A percentile compares a stretch with the other conserved stretches of the same genome.
These are phyloP conservation scores for Ophioninae sp. DNA, from an alignment of 2,888 invertebrate species.

Conservation along the genomic window DNA sequence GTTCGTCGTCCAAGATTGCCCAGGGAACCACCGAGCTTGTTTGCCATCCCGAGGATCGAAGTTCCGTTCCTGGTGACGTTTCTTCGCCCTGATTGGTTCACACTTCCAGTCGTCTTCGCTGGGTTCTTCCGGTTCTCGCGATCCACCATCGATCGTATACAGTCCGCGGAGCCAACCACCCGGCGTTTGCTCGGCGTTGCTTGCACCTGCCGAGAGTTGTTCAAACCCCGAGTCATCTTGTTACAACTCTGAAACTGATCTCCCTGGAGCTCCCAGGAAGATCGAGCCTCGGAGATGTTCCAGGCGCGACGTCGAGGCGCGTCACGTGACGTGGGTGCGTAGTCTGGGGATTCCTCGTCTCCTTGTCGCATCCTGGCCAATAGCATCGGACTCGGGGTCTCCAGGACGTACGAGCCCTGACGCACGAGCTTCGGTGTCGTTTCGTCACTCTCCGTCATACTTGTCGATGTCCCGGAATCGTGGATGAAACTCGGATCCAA, in stretches of 20 bases:
- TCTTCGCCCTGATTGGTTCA: not conserved
- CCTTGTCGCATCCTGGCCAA: slow-evolving; percentile 83
- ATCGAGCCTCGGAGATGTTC: slow-evolving; percentile 72
- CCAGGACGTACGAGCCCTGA: slow-evolving; percentile 90
- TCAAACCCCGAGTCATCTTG: slow-evolving; percentile 41
- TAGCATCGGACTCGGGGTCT: slow-evolving; percentile 89
- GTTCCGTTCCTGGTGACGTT: not conserved
- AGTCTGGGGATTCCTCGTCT: slow-evolving; percentile 76
- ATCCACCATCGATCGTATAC: slow-evolving; percentile 72
- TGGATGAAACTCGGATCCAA: not conserved
- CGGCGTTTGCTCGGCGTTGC: slow-evolving; percentile 62
- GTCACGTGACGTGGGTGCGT: slow-evolving; percentile 69
- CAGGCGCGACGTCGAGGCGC: slow-evolving; percentile 70
- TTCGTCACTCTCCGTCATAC: slow-evolving; percentile 79
- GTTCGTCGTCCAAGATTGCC: slow-evolving; percentile 59
- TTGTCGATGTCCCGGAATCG: slow-evolving; percentile 71
- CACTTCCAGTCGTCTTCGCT: slow-evolving; percentile 36
- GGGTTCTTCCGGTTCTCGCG: slow-evolving; percentile 32
- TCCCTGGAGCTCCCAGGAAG: slow-evolving; percentile 72
- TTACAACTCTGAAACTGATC: slow-evolving; percentile 53
- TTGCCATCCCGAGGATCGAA: slow-evolving; percentile 63
- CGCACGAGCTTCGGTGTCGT: slow-evolving; percentile 83
- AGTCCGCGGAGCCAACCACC: slow-evolving; percentile 73
- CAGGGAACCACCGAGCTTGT: slow-evolving; percentile 70
- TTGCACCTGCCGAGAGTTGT: slow-evolving; percentile 9